phyloP scores from a whole-genome alignment of 2,113 vertebrate genomes.

The Eulemur rufifrons region DNA sequence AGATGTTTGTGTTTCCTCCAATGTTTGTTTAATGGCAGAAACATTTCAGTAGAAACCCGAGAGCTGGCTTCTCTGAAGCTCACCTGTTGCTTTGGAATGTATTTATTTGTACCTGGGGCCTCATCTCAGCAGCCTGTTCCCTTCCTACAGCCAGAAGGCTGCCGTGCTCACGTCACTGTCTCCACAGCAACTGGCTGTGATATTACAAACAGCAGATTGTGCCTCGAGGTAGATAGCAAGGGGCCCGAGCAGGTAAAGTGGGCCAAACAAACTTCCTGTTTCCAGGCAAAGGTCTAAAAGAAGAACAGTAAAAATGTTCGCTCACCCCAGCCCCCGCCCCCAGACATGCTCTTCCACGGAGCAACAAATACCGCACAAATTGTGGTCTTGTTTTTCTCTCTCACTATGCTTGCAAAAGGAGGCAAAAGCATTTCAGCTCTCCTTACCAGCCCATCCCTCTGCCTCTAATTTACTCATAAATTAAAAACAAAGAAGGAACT shows the following conservation, averaged over 20 bases:
- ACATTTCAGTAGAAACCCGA: conserved; percentile 65
- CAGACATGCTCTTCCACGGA: not conserved
- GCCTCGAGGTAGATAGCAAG: conserved; percentile 51
- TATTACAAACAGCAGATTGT: conserved; percentile 69
- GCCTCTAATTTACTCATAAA: not conserved
- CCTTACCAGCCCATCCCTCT: not conserved
- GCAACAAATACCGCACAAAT: not conserved
- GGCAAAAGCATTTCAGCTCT: not conserved
- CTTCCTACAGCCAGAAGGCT: conserved; percentile 60
- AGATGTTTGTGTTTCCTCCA: conserved; percentile 58
- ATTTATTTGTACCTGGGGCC: conserved; percentile 63
- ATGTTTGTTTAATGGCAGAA: conserved; percentile 71
- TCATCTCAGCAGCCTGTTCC: conserved; percentile 44
- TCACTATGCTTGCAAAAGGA: not conserved
- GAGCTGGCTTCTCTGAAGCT: conserved; percentile 57
- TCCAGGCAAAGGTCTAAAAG: conserved; percentile 55
- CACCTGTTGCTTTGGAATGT: conserved; percentile 79
- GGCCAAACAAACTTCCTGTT: conserved; percentile 70
- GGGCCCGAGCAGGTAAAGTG: conserved; percentile 60
- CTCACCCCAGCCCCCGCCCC: not conserved
- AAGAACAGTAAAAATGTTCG: not conserved
- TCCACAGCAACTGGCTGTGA: conserved; percentile 60
- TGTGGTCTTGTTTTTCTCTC: not conserved
- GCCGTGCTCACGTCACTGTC: conserved; percentile 55
- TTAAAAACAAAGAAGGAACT: not conserved